Evolutionary conservation across 1,140 invertebrate genomes (phyloP), one percentile per base, ranked within the genome.

Genomic region (Zaprionus taronus): DNA sequence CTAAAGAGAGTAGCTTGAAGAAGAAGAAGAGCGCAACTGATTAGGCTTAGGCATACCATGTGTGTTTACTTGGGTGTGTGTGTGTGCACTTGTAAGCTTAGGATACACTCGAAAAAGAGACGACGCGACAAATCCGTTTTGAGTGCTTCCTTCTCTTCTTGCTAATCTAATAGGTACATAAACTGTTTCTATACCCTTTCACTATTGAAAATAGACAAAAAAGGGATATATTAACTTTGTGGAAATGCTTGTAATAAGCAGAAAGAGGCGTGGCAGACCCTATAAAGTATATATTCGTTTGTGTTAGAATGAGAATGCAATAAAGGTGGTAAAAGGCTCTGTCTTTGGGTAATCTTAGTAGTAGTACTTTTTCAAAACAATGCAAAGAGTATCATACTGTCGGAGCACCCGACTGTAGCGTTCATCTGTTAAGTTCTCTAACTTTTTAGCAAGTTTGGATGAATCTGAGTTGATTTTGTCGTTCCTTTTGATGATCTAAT

Each of bases 401-500:
- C 28, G 28, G 6, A 9, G 31, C 31, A 9, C 31, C 9, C 2
- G 9, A 9, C 31, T 11, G 31, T 11, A 34, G 9, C 31, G 2
- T 34, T 34, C n/a, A 5, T 9, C 9, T 9, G 36, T 6, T 67
- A 26, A 62, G 44, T 58, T 26, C 9, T 34, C 24, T 28, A 26
- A 26, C 17, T 28, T 63, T 38, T 70, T 62, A n/a, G 44, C 44
- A 65, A 36, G 49, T 55, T 58, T 74, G 4, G 7, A 28, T 55
- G n/a, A 44, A 55, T 20, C 41, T 44, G 26, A 26, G 5, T 56
- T 24, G 26, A 6, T 17, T 12, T 75, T 49, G 51, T 14, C 34
- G 38, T 68, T 55, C 6, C 34, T 51, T 73, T 55, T 53, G 73
- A 71, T 76, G 73, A 76, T 71, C 73, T 76, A 76, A 76, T 71